Evolutionary conservation across 2,888 invertebrate species (phyloP).

Genomic region (Sialis fuliginosa): DNA sequence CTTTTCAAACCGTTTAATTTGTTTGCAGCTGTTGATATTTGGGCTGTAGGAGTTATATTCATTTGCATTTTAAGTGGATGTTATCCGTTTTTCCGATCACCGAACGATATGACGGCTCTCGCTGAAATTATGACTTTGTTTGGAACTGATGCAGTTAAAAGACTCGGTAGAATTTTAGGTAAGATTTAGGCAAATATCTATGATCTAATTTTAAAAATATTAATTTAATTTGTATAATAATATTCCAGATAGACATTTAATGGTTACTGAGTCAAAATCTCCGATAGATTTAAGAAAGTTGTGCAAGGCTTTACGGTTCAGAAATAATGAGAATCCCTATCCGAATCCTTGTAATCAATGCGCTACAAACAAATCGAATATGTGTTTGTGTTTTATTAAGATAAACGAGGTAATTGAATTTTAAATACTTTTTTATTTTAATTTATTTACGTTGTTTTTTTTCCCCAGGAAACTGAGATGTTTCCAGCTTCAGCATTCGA

Average conservation of each 20-base stretch:
- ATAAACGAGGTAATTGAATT: background rate
- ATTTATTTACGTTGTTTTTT: constrained; percentile 6
- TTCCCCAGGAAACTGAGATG: constrained; percentile 15
- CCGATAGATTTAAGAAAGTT: constrained; percentile 29
- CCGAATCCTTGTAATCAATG: constrained; percentile 5
- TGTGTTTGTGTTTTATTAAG: background rate
- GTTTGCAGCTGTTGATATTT: constrained; percentile 62
- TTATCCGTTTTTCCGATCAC: constrained; percentile 71
- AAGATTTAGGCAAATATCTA: constrained; percentile 11
- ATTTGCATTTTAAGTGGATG: constrained; percentile 58
- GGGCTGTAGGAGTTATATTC: constrained; percentile 78
- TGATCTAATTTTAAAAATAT: background rate
- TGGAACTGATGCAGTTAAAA: constrained; percentile 49
- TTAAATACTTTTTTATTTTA: constrained; percentile 3
- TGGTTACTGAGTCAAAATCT: constrained; percentile 29
- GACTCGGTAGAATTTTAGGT: constrained; percentile 50
- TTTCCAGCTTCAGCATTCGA: constrained; percentile 60
- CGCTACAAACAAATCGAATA: background rate
- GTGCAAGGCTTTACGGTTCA: constrained; percentile 25
- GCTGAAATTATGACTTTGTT: constrained; percentile 69
- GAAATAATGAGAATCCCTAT: constrained; percentile 11
- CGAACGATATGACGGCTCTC: constrained; percentile 59
- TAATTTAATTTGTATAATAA: constrained; percentile 7
- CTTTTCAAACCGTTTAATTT: too few relatives aligned
- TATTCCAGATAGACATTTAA: constrained; percentile 30